Conservation (phyloP, 1,140 invertebrate genomes). For the Hylaeus volcanicus region DNA sequence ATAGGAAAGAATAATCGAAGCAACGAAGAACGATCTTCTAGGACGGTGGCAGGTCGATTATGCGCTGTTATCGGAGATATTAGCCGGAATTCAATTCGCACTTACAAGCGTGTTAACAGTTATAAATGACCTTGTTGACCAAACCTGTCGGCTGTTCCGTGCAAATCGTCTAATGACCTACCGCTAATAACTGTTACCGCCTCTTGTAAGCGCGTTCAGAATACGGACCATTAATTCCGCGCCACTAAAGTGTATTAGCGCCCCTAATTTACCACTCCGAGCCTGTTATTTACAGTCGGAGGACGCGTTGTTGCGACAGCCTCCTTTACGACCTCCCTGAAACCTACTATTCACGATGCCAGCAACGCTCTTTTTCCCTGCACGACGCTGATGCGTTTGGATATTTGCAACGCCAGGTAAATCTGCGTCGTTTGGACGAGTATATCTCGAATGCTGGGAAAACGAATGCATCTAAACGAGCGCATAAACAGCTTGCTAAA, state of each 20-base stretch:
- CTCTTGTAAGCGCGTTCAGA: constrained; percentile 65
- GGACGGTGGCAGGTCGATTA: background rate
- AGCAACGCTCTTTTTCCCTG: background rate
- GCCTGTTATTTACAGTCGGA: constrained; percentile 56
- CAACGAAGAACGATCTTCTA: background rate
- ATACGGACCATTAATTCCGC: constrained; percentile 64
- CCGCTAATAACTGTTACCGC: constrained; percentile 65
- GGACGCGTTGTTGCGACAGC: background rate
- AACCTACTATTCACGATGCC: too few relatives aligned
- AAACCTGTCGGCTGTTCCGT: constrained; percentile 64
- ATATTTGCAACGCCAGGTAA: too few relatives aligned
- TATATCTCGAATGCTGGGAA: too few relatives aligned
- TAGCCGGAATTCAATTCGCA: constrained; percentile 64
- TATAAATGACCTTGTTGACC: constrained; percentile 64
- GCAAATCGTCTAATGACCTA: constrained; percentile 65
- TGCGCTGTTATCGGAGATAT: constrained; percentile 41
- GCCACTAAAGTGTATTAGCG: constrained; percentile 64
- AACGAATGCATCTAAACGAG: too few relatives aligned
- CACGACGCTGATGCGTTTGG: background rate
- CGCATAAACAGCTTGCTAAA: too few relatives aligned
- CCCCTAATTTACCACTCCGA: constrained; percentile 48
- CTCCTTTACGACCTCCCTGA: background rate
- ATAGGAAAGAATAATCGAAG: background rate
- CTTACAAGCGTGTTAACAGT: constrained; percentile 62
- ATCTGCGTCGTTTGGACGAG: too few relatives aligned